Evolutionary conservation across 1,140 invertebrate genomes (phyloP), one percentile per base, ranked within the genome.

Genomic region (Cephus cinctus): DNA sequence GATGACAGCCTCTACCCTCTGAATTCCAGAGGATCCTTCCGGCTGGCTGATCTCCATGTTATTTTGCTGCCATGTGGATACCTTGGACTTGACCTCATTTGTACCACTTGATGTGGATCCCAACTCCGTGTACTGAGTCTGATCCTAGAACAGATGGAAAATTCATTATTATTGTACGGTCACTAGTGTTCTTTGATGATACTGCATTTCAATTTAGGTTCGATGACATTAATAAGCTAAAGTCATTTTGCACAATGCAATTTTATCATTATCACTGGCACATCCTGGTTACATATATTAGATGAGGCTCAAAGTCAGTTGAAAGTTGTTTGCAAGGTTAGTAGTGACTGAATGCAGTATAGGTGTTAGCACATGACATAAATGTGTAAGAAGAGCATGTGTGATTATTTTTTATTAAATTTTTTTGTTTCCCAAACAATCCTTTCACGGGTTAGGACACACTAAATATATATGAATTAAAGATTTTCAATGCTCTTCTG

Each of bases 101-200:
- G 43, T 18, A 6, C 4, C 8, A 15, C 11, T 39, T 44, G 51
- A 23, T 18, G 23, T 50, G 9, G 39, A 31, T 18, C 31, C 31
- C 21, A 41, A 20, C 25, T 48, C 43, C 16, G 41, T 39, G 3
- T 31, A 3, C 38, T 49, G 38, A 27, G 36, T 41, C 12, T 35
- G 14, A 18, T 54, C 47, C 52, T 54, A 21, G 15, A 54, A 54
- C 52, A 54, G n/a, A 54, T n/a, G 21, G 19, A 42, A 45, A 44
- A 9, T 11, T 20, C 15, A 9, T 12, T 14, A 6, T 41, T 19
- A 23, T 9, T 9, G 22, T 5, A 11, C 8, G 14, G 20, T 14
- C 39, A 18, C 2, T 11, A 3, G 16, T 38, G 9, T 12, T 9
- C 15, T 11, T 5, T 15, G 2, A 9, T 18, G 11, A 14, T 41